These are phyloP conservation scores for Cyclina sinensis DNA, from an alignment of 1,140 invertebrate genomes.

Conservation along the genomic window DNA sequence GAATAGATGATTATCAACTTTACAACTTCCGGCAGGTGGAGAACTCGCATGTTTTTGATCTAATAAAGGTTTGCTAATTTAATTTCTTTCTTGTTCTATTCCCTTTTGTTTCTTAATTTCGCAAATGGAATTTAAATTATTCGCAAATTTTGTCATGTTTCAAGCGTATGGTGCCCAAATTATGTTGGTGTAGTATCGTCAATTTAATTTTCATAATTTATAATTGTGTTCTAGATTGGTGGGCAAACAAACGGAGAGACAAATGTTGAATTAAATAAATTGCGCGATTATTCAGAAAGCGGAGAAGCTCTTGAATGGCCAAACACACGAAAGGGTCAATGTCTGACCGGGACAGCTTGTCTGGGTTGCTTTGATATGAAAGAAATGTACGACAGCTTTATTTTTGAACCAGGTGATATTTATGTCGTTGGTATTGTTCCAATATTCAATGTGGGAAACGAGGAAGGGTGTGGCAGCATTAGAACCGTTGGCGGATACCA, in stretches of 20 bases:
- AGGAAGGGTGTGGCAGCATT: neutral
- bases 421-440: slow-evolving; percentile 56
- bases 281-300: neutral
- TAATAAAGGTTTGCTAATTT: no score
- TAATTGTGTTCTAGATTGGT: neutral
- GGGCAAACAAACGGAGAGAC: neutral
- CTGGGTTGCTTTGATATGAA: neutral
- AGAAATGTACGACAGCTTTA: neutral
- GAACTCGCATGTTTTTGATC: no score
- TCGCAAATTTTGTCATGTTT: no score
- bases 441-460: neutral
- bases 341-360: slow-evolving; percentile 10
- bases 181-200: no score
- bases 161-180: no score
- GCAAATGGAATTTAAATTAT: no score
- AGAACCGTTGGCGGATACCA: neutral
- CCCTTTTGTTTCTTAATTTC: no score
- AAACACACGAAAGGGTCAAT: slow-evolving; percentile 26
- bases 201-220: no score
- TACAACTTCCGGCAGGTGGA: neutral
- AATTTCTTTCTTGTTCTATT: no score
- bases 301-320: slow-evolving; percentile 21
- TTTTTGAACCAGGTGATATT: slow-evolving; percentile 45
- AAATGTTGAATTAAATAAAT: neutral
- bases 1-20: neutral